Base-by-base conservation (phyloP, 1,140 invertebrate species). In the Caligus rogercresseyi region DNA sequence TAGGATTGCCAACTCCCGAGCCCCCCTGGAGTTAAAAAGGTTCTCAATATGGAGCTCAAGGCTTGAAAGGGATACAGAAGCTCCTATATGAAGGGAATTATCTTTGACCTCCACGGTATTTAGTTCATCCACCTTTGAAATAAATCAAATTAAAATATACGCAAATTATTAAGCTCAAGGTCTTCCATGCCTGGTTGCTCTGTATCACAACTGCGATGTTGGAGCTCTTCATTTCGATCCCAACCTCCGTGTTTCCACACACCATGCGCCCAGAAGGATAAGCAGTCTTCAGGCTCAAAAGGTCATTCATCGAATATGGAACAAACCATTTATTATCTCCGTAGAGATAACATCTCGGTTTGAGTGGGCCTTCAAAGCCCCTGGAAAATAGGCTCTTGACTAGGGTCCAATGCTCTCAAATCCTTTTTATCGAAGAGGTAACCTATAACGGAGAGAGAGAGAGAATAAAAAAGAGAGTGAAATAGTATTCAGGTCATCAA, bases 191-290 rank as follows among this genome's bases (percentile, higher is more conserved):
- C 31, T 43, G 31, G n/a, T 73, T 80, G 1, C 88, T 82, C 68
- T 84, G 82, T 52, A 96, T 83, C 25, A 93, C 74, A 21, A 88
- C 76, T 0, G 87, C 85, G 73, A 91, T 93, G 0, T 81, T 67
- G 66, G 80, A 81, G 67, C 86, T 82, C 71, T 91, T 91, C 0
- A 87, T 78, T 77, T 95, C 90, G 25, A 95, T 81, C 4, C 89
- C 89, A 62, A 96, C 77, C 81, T 96, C 92, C 0, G 91, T 92
- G 72, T 96, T 96, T 16, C 93, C 93, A 53, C 84, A 83, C 15
- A 96, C 80, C n/a, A 97, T 77, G 76, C 87, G 89, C 4, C 86
- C 85, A 67, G 80, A 66, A 0, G 86, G 86, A 75, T 80, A 79
- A 57, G 77, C 71, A 14, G 76, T 66, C 75, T 94, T 95, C 15